Conservation (phyloP, 2,113 vertebrate genomes). For the Turnix velox region DNA sequence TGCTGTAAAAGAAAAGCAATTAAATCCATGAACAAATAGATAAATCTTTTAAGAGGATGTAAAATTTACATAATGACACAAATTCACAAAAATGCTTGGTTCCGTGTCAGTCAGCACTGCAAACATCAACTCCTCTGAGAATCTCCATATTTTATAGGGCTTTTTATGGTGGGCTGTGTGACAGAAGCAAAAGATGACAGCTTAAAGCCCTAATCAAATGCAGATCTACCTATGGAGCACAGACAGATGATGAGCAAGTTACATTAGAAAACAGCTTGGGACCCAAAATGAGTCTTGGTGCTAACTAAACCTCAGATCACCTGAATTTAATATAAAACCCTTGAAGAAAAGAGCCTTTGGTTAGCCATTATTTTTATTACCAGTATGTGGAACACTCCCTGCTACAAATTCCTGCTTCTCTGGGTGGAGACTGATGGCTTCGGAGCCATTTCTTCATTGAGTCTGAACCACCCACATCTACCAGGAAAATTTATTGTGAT, state of each 20-base stretch:
- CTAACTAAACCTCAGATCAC: neutral
- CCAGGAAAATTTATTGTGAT: constrained; percentile 50
- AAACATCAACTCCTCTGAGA: neutral
- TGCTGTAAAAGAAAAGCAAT: neutral
- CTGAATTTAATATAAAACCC: constrained; percentile 26
- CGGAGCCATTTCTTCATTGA: constrained; percentile 46
- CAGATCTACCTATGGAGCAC: neutral
- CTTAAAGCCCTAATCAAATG: constrained; percentile 26
- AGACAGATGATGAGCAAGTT: fast-evolving
- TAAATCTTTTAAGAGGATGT: constrained; percentile 3
- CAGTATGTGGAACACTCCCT: constrained; percentile 26
- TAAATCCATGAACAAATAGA: constrained; percentile 10
- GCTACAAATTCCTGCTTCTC: constrained; percentile 19
- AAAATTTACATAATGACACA: constrained; percentile 31
- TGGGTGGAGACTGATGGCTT: constrained; percentile 50
- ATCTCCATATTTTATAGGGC: constrained; percentile 15
- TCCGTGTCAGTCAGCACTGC: neutral
- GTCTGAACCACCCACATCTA: constrained; percentile 43
- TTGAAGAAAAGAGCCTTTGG: neutral
- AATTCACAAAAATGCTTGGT: constrained; percentile 30
- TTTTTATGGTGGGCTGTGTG: neutral
- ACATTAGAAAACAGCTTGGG: neutral
- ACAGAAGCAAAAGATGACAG: constrained; percentile 9
- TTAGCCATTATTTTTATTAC: constrained; percentile 20
- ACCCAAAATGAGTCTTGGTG: neutral